Conservation (phyloP, 2,113 vertebrate species). For the Petrocephalus microphthalmus region DNA sequence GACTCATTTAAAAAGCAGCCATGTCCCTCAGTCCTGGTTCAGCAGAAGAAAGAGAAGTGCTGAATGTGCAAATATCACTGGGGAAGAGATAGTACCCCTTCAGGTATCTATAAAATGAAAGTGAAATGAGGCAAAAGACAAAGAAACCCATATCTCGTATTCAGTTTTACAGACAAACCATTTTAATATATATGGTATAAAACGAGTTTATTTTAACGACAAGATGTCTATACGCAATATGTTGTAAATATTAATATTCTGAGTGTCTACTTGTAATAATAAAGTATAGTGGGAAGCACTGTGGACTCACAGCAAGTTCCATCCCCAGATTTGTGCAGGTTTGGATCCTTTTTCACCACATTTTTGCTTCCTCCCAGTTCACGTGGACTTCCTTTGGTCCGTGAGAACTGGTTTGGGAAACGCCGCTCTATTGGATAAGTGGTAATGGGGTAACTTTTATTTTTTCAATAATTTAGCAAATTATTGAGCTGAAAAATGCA, state of each 20-base stretch:
- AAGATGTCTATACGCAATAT: neutral
- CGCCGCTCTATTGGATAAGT: neutral
- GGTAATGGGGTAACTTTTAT: neutral
- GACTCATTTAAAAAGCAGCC: neutral
- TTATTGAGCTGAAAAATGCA: constrained; percentile 15
- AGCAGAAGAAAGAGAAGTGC: constrained; percentile 8
- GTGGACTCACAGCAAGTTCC: neutral
- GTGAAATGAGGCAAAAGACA: neutral
- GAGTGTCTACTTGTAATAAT: neutral
- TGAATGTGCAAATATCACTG: neutral
- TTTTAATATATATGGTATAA: neutral
- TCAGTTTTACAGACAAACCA: constrained; percentile 23
- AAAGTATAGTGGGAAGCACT: neutral
- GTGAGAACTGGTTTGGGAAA: neutral
- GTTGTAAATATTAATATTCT: neutral
- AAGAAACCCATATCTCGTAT: neutral
- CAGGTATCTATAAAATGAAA: neutral
- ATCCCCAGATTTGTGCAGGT: neutral
- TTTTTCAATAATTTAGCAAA: too few species aligned
- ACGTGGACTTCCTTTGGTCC: neutral
- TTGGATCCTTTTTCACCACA: neutral
- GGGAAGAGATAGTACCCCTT: constrained; percentile 8
- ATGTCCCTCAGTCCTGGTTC: neutral
- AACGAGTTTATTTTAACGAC: neutral
- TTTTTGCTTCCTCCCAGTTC: neutral